Evolutionary conservation across 2,888 invertebrate species (phyloP), one percentile per base, ranked within the genome.

Genomic region (Parasteatoda lunata): DNA sequence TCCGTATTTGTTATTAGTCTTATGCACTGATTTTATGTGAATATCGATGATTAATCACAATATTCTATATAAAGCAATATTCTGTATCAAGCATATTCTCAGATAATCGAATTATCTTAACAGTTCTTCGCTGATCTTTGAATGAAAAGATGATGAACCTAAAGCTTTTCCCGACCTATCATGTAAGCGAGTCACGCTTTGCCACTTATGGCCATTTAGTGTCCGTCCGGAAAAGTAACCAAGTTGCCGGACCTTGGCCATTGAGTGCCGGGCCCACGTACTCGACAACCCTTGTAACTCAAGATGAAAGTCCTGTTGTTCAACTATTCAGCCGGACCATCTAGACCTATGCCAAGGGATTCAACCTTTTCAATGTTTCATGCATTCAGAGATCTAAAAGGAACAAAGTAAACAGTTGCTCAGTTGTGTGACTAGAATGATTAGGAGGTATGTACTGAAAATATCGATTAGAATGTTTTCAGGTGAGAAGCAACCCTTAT

Each of bases 151-250:
- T 30, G 30, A 30, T 30, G 30, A 30, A 30, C 30, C 30, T 30
- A 30, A 30, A 30, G 30, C 30, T 30, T 30, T 30, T 30, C 30
- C 30, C 30, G 30, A 30, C 30, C 30, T 2, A 30, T 30, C 30
- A 0, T 30, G 30, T 30, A 30, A 30, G 30, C 30, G 30, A 30
- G 30, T 79, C 71, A 79, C 71, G 79, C 49, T 5, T n/a, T 78
- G 45, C 73, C 84, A 78, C 73, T 84, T 84, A 78, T 59, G 66
- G 73, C 64, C 78, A 84, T 84, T 84, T 84, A 84, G 84, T 52
- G 30, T 51, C 47, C 59, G 0, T 59, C 7, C 59, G n/a, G 30
- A 59, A 59, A 9, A n/a, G 59, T 59, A 59, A 59, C 59, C 30
- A 69, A 64, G 75, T 59, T 45, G 13, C 45, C 49, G 49, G 52